Conservation (phyloP, 2,888 invertebrate species). For the Theretra japonica region DNA sequence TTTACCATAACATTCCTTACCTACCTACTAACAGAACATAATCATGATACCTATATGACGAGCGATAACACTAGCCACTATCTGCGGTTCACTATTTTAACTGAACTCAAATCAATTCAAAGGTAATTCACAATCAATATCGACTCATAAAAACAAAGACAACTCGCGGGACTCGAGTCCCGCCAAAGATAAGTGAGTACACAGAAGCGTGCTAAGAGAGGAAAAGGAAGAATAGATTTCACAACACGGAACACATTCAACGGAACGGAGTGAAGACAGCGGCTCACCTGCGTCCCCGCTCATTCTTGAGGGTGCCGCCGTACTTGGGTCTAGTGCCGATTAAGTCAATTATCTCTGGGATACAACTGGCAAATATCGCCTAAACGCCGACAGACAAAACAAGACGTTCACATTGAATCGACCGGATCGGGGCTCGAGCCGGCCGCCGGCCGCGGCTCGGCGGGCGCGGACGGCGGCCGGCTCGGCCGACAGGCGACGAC, state of each 20-base stretch:
- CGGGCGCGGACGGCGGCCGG: constrained; percentile 40
- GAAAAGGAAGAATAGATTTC: constrained; percentile 83
- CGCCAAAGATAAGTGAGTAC: constrained; percentile 84
- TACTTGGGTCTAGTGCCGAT: constrained; percentile 99
- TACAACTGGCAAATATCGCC: constrained; percentile 99
- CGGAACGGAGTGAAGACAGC: constrained; percentile 86
- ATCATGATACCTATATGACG: constrained; percentile 83
- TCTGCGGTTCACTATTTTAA: constrained; percentile 83
- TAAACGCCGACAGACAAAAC: constrained; percentile 88
- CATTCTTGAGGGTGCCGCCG: constrained; percentile 99
- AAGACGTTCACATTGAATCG: constrained; percentile 85
- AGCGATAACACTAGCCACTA: constrained; percentile 84
- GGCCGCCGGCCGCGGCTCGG: constrained; percentile 49
- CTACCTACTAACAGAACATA: constrained; percentile 81
- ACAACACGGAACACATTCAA: constrained; percentile 86
- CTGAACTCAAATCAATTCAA: constrained; percentile 81
- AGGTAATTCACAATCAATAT: constrained; percentile 82
- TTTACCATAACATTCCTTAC: constrained; percentile 82
- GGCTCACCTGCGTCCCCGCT: constrained; percentile 99
- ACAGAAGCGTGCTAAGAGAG: constrained; percentile 86
- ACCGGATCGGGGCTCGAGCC: constrained; percentile 64
- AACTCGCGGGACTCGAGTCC: constrained; percentile 81
- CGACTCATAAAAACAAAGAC: constrained; percentile 82
- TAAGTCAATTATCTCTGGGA: constrained; percentile 99
- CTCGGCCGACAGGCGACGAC: constrained; percentile 46